Evolutionary conservation across 1,140 invertebrate genomes (phyloP), one percentile per base, ranked within the genome.

Genomic region (Battus philenor): DNA sequence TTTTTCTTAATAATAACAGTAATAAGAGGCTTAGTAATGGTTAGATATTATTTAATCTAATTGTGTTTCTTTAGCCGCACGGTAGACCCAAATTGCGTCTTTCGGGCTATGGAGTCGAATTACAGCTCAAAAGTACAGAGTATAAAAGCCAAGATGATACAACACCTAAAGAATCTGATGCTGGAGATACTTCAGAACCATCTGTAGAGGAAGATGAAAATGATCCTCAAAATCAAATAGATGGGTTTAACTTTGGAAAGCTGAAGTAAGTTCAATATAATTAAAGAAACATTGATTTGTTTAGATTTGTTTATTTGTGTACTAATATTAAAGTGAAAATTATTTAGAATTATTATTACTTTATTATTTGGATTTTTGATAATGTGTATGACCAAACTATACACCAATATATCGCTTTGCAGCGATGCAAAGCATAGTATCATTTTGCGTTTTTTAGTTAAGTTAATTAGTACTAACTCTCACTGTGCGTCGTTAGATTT

Each of bases 41-140:
- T 3, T 55, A 9, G 10, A 8, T 48, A n/a, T 20, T 32, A 34
- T 10, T 1, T 44, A 34, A 38, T 41, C 33, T 26, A 44, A 27
- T 36, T 47, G 39, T 44, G 36, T 20, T 20, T 3, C 18, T 57
- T 6, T 18, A 68, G 93, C 79, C 90, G 36, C 82, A 89, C 44
- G 62, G 85, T 13, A 77, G 87, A 51, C 84, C 86, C 54, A 89
- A 91, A 83, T 68, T 96, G 72, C 70, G 94, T 15, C 87, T 99
- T 4, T 97, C 97, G 22, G 98, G 98, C 1, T 99, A 99, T 88
- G 98, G 98, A 17, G 97, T 99, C 0, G 98, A 99, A 84, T 81
- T 99, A 17, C 97, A 98, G 76, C 94, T 99, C 65, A 99, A 99
- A 86, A 99, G 96, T 39, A 99, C 98, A 0, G 98, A 99, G 86